Conservation (phyloP, 2,888 invertebrate species). For the Yponomeuta sedellus region DNA sequence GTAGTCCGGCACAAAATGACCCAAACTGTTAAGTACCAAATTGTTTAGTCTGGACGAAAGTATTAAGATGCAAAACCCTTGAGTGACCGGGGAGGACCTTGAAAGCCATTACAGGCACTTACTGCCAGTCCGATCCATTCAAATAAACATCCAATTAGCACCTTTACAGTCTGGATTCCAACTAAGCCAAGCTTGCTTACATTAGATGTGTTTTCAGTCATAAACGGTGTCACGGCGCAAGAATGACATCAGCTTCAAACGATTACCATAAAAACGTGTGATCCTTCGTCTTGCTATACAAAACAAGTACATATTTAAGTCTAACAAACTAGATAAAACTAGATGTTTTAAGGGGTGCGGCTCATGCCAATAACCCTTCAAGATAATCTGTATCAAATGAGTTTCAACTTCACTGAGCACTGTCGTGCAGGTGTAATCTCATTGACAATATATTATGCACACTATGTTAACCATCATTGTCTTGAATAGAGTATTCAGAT, state of each 20-base stretch:
- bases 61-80: no score
- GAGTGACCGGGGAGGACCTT: not conserved
- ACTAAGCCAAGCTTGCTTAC: constrained; percentile 1
- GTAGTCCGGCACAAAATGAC: no score
- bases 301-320: no score
- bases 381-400: not conserved
- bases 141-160: not conserved
- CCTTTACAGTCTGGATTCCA: not conserved
- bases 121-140: not conserved
- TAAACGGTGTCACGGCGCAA: constrained; percentile 1
- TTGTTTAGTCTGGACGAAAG: no score
- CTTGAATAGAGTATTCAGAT: no score
- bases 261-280: constrained; percentile 14
- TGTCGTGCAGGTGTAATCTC: not conserved
- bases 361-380: not conserved
- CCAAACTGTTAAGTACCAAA: no score
- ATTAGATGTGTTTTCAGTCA: not conserved
- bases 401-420: not conserved
- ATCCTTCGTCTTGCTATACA: not conserved
- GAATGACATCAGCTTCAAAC: constrained; percentile 11
- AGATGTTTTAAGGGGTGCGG: not conserved
- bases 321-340: not conserved
- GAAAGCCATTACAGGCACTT: not conserved
- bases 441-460: not conserved
- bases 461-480: not conserved